Base-by-base conservation (phyloP, 2,888 invertebrate species). In the Mesodorylaimus sp. region DNA sequence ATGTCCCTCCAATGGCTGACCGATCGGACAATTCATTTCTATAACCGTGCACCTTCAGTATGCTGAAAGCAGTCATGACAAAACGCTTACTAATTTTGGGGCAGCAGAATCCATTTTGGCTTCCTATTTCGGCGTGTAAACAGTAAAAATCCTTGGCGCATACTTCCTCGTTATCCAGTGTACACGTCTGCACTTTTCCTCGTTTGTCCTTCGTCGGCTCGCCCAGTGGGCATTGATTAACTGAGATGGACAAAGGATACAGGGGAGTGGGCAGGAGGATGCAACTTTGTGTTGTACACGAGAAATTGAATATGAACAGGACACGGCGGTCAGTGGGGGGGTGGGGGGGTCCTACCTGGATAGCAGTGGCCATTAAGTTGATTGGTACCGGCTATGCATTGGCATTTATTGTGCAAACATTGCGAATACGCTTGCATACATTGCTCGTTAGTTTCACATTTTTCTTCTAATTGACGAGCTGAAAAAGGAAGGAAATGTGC, bases 21-120 rank as follows among this genome's bases (percentile, higher is more conserved):
- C 55, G 21, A 54, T 50, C 1, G 55, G 55, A 41, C 55, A 54
- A 36, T 48, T 52, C 52, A 50, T 50, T 28, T 45, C 52, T 52
- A 28, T n/a, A 45, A 49, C 10, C 32, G n/a, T 25, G 13, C 21
- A 13, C 26, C 13, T 21, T 25, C 10, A 45, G 29, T 28, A 28
- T 3, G 28, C 21, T 3, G 23, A 19, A 37, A 21, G 3, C 7
- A 26, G 29, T 3, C 21, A 19, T 16, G n/a, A n/a, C n/a, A n/a
- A n/a, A n/a, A n/a, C n/a, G n/a, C 47, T 47, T 37, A 51, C 53
- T 27, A 44, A 55, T 45, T 37, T 45, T 50, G 10, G 55, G 55
- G 36, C 55, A 55, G 47, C 55, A 55, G 43, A 49, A 47, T 2
- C 55, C 54, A 2, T 38, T 21, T 16, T 23, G 19, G 42, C 45